Base-by-base conservation (phyloP, 2,113 vertebrate genomes). In the Sander vitreus region DNA sequence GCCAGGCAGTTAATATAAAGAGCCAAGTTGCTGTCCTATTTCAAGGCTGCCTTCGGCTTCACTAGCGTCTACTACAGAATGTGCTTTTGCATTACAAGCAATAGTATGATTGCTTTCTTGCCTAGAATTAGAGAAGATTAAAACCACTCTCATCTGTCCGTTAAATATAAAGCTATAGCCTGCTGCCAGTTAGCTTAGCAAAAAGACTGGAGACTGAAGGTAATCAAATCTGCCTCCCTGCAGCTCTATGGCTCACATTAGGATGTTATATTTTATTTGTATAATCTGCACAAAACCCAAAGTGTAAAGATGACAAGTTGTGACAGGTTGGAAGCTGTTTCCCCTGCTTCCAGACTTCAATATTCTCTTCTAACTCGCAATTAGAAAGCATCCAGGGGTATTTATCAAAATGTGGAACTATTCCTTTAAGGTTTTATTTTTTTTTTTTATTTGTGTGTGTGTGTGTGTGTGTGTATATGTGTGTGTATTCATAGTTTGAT, bases 1-100 rank as follows among this genome's bases (percentile, higher is more conserved):
- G 30, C 43, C 33, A 77, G 75, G 48, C 19, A 77, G 39, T 30
- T 39, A 25, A 60, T 68, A 15, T 54, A 33, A 63, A 81, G 27
- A 64, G 16, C 36, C 23, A 30, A 43, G 19, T 18, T 62, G 57
- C 16, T 62, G 30, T 19, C 16, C 58, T 33, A 10, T 62, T 33
- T 62, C 27, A 10, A 62, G 30, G 10, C 59, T 62, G 16, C 16
- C 21, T 65, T 66, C 4, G 21, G 25, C 51, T 53, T 15, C 3
- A n/a, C 33, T 58, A 4, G 68, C 51, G 18, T 36, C 50, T 58
- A 65, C 21, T 27, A 25, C 48, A 74, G 2, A 53, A 59, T 0
- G 4, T 53, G 23, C 43, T 39, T 23, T 33, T 48, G 27, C 33
- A 57, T 43, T 54, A 1, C 15, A 57, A 33, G 19, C 3, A 63